phyloP scores from a whole-genome alignment of 2,797 vertebrate species.

The Melanotaenia boesemani region DNA sequence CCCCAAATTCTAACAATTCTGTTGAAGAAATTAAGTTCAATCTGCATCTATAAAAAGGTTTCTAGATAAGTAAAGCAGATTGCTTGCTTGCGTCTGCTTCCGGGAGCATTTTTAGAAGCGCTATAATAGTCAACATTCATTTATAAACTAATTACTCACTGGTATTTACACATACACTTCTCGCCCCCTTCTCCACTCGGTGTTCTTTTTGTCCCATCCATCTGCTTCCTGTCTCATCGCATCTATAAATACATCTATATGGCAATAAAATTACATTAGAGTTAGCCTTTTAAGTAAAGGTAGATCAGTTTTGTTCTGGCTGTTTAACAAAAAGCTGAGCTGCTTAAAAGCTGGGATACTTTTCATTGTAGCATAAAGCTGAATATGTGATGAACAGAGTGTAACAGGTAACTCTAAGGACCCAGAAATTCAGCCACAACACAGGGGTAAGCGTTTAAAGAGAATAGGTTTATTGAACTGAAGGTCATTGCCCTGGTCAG shows the following conservation, averaged over 20 bases:
- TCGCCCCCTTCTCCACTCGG: constrained; percentile 18
- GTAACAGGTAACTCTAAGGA: too few species aligned
- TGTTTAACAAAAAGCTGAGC: not conserved
- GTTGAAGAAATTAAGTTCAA: not conserved
- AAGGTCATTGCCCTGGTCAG: too few species aligned
- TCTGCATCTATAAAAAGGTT: not conserved
- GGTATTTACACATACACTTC: constrained; percentile 18
- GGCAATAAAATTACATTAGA: not conserved
- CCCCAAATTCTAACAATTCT: too few species aligned
- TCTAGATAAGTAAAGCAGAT: not conserved
- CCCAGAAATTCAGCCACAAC: too few species aligned
- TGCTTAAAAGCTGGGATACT: not conserved
- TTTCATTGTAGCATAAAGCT: not conserved
- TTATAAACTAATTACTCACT: constrained; percentile 32
- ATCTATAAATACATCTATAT: not conserved
- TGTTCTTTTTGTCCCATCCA: constrained; percentile 23
- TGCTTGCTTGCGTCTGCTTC: not conserved
- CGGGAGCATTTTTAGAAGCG: constrained; percentile 10
- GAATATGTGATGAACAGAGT: not conserved
- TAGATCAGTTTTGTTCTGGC: not conserved
- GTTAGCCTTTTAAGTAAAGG: not conserved
- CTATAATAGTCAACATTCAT: not conserved
- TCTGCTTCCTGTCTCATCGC: constrained; percentile 43
- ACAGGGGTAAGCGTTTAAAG: too few species aligned
- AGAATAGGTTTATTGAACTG: too few species aligned